Evolutionary conservation across 2,888 invertebrate species (phyloP).

Genomic region (Epinotia ramella): DNA sequence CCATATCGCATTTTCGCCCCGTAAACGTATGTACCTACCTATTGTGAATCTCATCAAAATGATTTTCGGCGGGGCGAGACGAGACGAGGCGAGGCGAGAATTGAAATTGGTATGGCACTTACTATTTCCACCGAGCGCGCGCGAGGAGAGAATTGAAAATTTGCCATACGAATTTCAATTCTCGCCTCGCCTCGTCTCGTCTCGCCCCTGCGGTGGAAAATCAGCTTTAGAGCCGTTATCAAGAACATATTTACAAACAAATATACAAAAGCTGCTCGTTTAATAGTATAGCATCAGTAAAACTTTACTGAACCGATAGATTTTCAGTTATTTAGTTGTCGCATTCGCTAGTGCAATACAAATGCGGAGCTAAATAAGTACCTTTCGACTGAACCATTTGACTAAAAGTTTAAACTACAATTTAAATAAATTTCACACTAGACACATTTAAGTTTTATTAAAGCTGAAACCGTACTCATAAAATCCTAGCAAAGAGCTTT

Average conservation of each 20-base stretch:
- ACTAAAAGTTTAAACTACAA: constrained; percentile 24
- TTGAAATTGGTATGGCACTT: too few relatives aligned
- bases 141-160: too few relatives aligned
- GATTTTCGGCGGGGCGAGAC: too few relatives aligned
- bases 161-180: too few relatives aligned
- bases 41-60: not conserved
- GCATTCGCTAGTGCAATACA: not conserved
- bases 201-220: too few relatives aligned
- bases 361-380: not conserved
- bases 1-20: not conserved
- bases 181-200: too few relatives aligned
- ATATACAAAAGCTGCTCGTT: too few relatives aligned
- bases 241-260: too few relatives aligned
- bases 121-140: too few relatives aligned
- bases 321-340: not conserved
- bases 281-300: not conserved
- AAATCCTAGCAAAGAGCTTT: constrained; percentile 29
- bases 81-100: too few relatives aligned
- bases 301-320: not conserved
- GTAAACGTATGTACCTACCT: not conserved
- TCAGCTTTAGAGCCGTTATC: too few relatives aligned
- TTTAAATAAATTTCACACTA: constrained; percentile 24
- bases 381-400: constrained; percentile 2
- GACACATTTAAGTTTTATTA: constrained; percentile 26
- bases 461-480: constrained; percentile 33